Percentiles rank a stretch among this genome's conserved stretches.
phyloP scores from a whole-genome alignment of 2,797 vertebrate genomes.

The Typhlichthys eigenmanni region DNA sequence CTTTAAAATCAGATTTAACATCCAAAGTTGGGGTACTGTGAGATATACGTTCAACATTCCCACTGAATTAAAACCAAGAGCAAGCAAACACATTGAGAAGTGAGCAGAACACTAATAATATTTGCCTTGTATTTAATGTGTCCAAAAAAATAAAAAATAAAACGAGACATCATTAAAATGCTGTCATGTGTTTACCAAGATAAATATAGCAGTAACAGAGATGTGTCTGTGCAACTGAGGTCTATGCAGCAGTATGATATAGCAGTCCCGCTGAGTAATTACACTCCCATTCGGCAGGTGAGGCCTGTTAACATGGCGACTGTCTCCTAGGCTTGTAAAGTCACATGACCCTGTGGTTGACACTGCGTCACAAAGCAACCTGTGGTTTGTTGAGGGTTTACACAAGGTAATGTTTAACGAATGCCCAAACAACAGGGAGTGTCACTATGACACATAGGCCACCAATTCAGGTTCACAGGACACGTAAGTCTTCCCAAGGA shows the following conservation, averaged over 20 bases:
- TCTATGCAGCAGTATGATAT: slow-evolving; percentile 40
- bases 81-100: slow-evolving; percentile 12
- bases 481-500: slow-evolving; percentile 35
- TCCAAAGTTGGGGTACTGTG: too few species aligned
- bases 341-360: slow-evolving; percentile 68
- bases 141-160: slow-evolving; percentile 38
- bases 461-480: slow-evolving; percentile 46
- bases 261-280: background rate
- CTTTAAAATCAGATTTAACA: background rate
- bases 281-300: slow-evolving; percentile 54
- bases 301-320: slow-evolving; percentile 69
- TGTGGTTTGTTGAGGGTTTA: slow-evolving; percentile 54
- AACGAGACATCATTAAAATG: slow-evolving; percentile 20
- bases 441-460: slow-evolving; percentile 69
- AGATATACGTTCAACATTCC: slow-evolving; percentile 4
- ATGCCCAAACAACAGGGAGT: slow-evolving; percentile 69
- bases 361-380: slow-evolving; percentile 40
- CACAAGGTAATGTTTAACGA: slow-evolving; percentile 76
- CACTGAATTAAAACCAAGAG: slow-evolving; percentile 15
- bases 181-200: slow-evolving; percentile 41
- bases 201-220: slow-evolving; percentile 52
- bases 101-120: too few species aligned
- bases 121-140: slow-evolving; percentile 16
- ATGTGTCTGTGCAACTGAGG: slow-evolving; percentile 38
- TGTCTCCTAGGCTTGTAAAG: slow-evolving; percentile 44